Evolutionary conservation across 2,888 invertebrate genomes (phyloP).

Genomic region (Zaprionus lineosus): DNA sequence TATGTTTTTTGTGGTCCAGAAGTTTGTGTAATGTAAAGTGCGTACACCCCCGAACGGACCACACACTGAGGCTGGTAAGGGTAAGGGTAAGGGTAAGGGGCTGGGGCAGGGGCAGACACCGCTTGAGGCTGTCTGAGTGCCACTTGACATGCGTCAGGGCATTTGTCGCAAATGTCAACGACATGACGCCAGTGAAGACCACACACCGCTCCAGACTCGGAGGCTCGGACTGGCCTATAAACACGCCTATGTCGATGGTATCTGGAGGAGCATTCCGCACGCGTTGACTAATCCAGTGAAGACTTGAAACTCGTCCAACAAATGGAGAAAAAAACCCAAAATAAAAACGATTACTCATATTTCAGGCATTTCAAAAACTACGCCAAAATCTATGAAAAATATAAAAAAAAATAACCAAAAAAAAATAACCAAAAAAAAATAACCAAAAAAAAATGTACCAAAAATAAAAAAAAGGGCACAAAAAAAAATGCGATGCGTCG

Average conservation of each 20-base stretch:
- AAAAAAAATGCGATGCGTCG: constrained; percentile 58
- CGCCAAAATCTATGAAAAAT: constrained; percentile 69
- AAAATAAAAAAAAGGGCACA: constrained; percentile 7
- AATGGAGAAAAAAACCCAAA: constrained; percentile 19
- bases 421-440: constrained; percentile 6
- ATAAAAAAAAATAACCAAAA: constrained; percentile 45
- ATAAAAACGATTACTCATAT: constrained; percentile 63
- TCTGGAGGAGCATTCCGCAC: constrained; percentile 53
- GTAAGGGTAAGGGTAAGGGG: no score
- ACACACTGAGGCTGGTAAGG: no score
- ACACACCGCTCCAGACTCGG: constrained; percentile 38
- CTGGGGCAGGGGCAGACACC: no score
- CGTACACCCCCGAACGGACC: constrained; percentile 66
- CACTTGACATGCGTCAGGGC: constrained; percentile 73
- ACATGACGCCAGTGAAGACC: constrained; percentile 71
- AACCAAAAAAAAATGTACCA: constrained; percentile 8
- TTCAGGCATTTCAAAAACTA: constrained; percentile 67
- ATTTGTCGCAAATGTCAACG: constrained; percentile 77
- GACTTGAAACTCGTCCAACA: no score
- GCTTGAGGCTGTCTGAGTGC: constrained; percentile 37
- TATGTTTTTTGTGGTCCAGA: no score
- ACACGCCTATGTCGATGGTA: constrained; percentile 68
- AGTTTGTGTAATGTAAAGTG: constrained; percentile 60
- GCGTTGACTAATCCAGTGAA: constrained; percentile 38
- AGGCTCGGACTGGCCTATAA: constrained; percentile 52